A percentile compares a stretch with the other conserved stretches of the same genome.
Evolutionary conservation across 2,113 vertebrate species (phyloP).

Genomic region (Poecile atricapillus): DNA sequence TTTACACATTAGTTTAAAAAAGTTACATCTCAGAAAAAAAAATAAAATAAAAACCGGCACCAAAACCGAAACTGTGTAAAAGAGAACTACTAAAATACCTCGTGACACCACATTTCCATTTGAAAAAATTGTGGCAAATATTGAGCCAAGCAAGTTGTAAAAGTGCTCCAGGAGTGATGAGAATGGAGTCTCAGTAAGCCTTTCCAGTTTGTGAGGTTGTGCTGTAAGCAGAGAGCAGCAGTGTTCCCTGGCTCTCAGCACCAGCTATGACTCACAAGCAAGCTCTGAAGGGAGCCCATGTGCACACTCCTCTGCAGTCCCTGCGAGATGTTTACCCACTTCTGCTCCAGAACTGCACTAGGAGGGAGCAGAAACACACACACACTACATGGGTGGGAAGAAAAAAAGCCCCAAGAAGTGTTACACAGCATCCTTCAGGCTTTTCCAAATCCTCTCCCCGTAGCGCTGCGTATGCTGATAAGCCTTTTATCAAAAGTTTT

Average conservation of each 20-base stretch:
- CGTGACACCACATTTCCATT: not conserved
- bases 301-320: constrained; percentile 55
- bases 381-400: not conserved
- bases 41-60: not conserved
- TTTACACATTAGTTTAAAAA: not conserved
- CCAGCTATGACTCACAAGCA: constrained; percentile 22
- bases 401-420: not conserved
- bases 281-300: constrained; percentile 42
- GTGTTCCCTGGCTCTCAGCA: not conserved
- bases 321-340: constrained; percentile 26
- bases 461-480: not conserved
- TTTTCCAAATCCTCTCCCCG: not conserved
- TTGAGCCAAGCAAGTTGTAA: not conserved
- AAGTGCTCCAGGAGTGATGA: not conserved
- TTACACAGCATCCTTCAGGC: not conserved
- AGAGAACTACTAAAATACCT: not conserved
- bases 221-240: not conserved
- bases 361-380: not conserved
- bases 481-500: not conserved
- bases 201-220: not conserved
- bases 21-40: not conserved
- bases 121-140: not conserved
- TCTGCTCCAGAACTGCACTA: not conserved
- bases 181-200: not conserved
- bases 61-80: not conserved